Base-by-base conservation (phyloP, 2,888 invertebrate genomes). In the Odontothrips loti region DNA sequence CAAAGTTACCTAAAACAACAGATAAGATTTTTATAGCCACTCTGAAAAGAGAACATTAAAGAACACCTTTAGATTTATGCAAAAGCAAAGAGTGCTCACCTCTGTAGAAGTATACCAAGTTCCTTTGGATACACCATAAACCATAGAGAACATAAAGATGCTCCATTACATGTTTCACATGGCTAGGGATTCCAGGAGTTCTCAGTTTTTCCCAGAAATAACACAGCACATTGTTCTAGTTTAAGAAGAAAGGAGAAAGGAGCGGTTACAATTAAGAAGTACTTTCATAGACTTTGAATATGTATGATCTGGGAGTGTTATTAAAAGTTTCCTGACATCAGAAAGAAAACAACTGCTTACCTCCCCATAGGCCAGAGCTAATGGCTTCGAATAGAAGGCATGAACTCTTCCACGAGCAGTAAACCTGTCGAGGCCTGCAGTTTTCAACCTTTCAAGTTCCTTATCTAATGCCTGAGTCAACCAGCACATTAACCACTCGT, bases 401-500 rank as follows among this genome's bases (percentile, higher is more conserved):
- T 97, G 96, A 0, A 93, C 91, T 85, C 93, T 91, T 86, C 93
- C 94, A 82, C 93, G 90, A 0, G 96, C 95, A 47, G 92, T 91
- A 86, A 96, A 96, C 83, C 91, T 91, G 83, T 93, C 91, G 0
- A 89, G 87, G 0, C 93, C 93, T 23, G 88, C 87, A 0, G 89
- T 86, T 27, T 91, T 84, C 80, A 91, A 89, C 0, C 87, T 84
- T 80, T 91, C 89, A 84, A 93, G 91, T 86, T 91, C 90, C 48
- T 89, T 87, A 82, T 92, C 89, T 0, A 95, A 95, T 83, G 92
- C 90, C 82, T 91, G 89, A n/a, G 95, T 88, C 9, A 97, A 88
- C 89, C 94, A 94, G 84, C 94, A 93, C 79, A 96, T 89, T 34
- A 97, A 89, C 96, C 96, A 97, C 86, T 94, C 92, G 87, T 95